phyloP scores from a whole-genome alignment of 2,113 vertebrate species.

The Ifrita kowaldi region DNA sequence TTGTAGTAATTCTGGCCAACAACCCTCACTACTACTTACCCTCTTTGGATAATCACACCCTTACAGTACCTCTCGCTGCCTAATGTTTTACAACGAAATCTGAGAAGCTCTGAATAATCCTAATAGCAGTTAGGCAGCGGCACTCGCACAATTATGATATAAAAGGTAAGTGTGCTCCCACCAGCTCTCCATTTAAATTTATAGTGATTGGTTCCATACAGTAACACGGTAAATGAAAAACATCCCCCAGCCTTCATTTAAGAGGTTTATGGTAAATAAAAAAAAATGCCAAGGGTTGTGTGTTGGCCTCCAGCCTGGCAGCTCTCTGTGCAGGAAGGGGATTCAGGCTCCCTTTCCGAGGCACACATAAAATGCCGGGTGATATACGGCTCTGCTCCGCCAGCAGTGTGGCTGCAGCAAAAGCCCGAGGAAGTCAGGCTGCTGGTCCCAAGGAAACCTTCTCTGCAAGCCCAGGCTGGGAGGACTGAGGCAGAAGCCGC shows the following conservation, averaged over 20 bases:
- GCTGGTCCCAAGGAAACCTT: neutral
- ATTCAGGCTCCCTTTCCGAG: neutral
- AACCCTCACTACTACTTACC: neutral
- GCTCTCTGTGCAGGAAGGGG: neutral
- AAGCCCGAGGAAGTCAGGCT: neutral
- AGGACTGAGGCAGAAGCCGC: neutral
- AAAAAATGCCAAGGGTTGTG: neutral
- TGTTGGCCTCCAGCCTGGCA: neutral
- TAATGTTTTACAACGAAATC: slow-evolving; percentile 50
- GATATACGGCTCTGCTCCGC: neutral
- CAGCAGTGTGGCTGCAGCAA: neutral
- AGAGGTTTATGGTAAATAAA: slow-evolving; percentile 35
- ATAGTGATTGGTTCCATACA: slow-evolving; percentile 43
- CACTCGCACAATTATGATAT: slow-evolving; percentile 24
- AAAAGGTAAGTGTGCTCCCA: slow-evolving; percentile 52
- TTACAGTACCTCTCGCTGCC: slow-evolving; percentile 46
- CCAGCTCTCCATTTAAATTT: slow-evolving; percentile 47
- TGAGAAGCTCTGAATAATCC: slow-evolving; percentile 55
- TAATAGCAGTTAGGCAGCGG: slow-evolving; percentile 16
- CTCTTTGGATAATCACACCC: slow-evolving; percentile 59
- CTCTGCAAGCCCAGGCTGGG: neutral
- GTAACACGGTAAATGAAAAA: slow-evolving; percentile 2
- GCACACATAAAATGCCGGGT: slow-evolving; percentile 2
- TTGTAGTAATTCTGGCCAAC: neutral
- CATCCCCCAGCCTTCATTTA: slow-evolving; percentile 13